These are phyloP conservation scores for Ardeotis arabs DNA, from an alignment of 2,113 vertebrate genomes.

Conservation along the genomic window DNA sequence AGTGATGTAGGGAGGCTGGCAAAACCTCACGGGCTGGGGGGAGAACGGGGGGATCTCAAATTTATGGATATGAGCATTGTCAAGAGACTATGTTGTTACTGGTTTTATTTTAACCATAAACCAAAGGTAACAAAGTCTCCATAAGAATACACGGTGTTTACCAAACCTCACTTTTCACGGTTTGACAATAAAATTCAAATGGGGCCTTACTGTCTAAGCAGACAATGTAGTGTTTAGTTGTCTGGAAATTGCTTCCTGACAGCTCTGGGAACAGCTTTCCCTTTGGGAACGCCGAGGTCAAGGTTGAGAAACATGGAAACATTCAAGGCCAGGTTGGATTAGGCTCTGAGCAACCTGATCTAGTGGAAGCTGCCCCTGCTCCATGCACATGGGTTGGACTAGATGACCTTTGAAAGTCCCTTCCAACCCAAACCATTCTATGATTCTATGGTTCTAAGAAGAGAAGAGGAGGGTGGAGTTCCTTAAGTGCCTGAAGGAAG, in stretches of 20 bases:
- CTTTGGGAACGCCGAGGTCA: not conserved
- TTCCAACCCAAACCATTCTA: too few species aligned
- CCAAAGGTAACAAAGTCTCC: not conserved
- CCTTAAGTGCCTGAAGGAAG: not conserved
- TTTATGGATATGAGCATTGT: slow-evolving; percentile 1
- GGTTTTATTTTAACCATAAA: slow-evolving; percentile 47
- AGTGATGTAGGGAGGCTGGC: not conserved
- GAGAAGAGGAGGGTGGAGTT: too few species aligned
- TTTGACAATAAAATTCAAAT: not conserved
- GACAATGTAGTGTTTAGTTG: not conserved
- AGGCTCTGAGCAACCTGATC: too few species aligned
- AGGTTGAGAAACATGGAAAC: not conserved
- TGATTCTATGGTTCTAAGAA: too few species aligned
- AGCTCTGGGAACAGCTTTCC: not conserved
- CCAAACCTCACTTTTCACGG: not conserved
- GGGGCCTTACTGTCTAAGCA: not conserved
- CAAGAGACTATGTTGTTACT: not conserved
- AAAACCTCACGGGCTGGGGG: not conserved
- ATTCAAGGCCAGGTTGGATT: too few species aligned
- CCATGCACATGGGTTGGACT: too few species aligned
- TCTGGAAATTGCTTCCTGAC: not conserved
- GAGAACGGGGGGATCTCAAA: not conserved
- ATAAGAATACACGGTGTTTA: not conserved
- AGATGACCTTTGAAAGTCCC: too few species aligned
- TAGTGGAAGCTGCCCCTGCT: too few species aligned